Conservation (phyloP, 2,888 invertebrate genomes). For the Dicycla oo region DNA sequence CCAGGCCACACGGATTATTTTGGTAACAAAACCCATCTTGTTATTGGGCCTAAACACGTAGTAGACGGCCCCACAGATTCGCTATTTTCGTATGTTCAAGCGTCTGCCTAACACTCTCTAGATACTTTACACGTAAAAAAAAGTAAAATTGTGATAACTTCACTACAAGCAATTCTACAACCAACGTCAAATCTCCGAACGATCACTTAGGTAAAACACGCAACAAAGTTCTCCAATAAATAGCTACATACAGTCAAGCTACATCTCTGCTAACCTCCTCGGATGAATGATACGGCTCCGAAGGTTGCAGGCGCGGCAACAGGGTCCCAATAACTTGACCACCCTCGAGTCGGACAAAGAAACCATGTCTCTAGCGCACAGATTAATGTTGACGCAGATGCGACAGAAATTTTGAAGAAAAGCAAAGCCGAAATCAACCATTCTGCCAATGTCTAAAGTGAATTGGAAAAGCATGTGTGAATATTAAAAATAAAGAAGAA, state of each 20-base stretch:
- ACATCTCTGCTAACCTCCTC: conserved; percentile 40
- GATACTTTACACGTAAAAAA: background rate
- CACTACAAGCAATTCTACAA: background rate
- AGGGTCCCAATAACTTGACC: conserved; percentile 68
- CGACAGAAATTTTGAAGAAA: background rate
- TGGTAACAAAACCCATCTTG: too few relatives aligned
- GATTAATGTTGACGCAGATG: conserved; percentile 30
- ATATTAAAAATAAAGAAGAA: too few relatives aligned
- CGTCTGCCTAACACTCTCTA: too few relatives aligned
- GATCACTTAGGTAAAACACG: background rate
- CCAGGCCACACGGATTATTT: too few relatives aligned
- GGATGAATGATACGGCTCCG: conserved; percentile 37
- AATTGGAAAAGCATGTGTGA: too few relatives aligned
- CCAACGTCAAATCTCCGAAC: conserved; percentile 3
- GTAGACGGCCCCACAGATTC: too few relatives aligned
- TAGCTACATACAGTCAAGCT: conserved; percentile 6
- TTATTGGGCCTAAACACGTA: too few relatives aligned
- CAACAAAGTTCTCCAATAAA: conserved; percentile 9
- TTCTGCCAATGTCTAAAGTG: background rate
- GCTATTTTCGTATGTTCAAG: too few relatives aligned
- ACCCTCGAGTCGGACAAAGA: conserved; percentile 68
- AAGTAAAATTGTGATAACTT: background rate
- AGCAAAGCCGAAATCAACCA: background rate
- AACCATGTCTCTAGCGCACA: conserved; percentile 43
- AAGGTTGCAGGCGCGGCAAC: conserved; percentile 43